Percentiles rank a stretch among this genome's conserved stretches.
These are phyloP conservation scores for Rhodophaea formosa DNA, from an alignment of 2,888 invertebrate genomes.

Conservation along the genomic window DNA sequence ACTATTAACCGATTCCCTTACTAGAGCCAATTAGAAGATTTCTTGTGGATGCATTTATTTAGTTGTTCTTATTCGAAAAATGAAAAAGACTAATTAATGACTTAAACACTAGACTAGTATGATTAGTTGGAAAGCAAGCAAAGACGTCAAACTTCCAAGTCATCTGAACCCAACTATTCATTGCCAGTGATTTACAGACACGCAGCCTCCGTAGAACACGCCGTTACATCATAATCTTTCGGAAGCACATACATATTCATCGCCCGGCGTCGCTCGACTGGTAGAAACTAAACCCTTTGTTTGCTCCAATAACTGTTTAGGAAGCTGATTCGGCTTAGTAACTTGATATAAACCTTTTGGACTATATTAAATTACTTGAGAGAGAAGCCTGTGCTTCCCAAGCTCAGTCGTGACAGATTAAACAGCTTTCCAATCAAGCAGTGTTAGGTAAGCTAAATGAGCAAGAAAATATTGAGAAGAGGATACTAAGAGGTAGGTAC, in stretches of 20 bases:
- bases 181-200: constrained; percentile 26
- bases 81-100: too few relatives aligned
- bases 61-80: too few relatives aligned
- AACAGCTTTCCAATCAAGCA: not conserved
- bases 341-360: constrained; percentile 13
- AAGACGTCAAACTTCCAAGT: not conserved
- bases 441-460: not conserved
- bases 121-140: too few relatives aligned
- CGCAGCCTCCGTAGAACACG: constrained; percentile 24
- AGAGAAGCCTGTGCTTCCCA: not conserved
- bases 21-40: too few relatives aligned
- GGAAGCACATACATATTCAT: constrained; percentile 66
- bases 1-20: too few relatives aligned
- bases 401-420: not conserved
- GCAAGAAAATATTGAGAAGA: too few relatives aligned
- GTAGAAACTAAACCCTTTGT: constrained; percentile 50
- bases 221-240: constrained; percentile 60
- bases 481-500: too few relatives aligned
- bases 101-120: too few relatives aligned
- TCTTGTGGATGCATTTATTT: too few relatives aligned
- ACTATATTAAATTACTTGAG: not conserved
- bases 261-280: constrained; percentile 48
- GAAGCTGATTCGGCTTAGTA: constrained; percentile 21
- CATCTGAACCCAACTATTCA: constrained; percentile 21
- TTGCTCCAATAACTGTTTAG: constrained; percentile 29